Percentiles rank a stretch among this genome's conserved stretches.
Conservation (phyloP, 2,797 vertebrate species). For the Alauda arvensis region DNA sequence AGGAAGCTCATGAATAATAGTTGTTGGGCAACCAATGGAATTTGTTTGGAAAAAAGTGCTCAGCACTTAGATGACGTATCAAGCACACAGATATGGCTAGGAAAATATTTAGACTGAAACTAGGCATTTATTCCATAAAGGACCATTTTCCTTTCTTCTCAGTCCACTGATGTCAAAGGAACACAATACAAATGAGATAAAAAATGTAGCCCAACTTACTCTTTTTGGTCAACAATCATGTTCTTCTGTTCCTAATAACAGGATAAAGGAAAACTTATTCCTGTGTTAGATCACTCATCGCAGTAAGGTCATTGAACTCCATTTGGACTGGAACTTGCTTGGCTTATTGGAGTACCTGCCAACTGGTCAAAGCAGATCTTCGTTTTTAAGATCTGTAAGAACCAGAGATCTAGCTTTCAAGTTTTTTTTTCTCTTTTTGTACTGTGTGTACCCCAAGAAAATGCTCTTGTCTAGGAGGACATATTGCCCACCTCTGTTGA, state of each 20-base stretch:
- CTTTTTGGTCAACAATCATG: conserved; percentile 2
- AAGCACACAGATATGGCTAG: background rate
- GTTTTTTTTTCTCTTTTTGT: background rate
- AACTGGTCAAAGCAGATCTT: background rate
- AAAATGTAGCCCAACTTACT: background rate
- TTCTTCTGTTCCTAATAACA: background rate
- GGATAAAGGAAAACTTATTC: conserved; percentile 2
- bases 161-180: background rate
- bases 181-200: background rate
- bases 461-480: background rate
- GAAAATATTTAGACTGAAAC: background rate
- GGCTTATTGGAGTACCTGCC: background rate
- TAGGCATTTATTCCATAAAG: background rate
- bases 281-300: background rate
- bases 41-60: conserved; percentile 7
- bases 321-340: background rate
- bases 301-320: background rate
- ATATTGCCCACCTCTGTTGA: background rate
- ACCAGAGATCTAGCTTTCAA: background rate
- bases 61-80: background rate
- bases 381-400: background rate
- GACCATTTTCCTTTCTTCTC: background rate
- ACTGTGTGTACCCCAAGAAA: background rate
- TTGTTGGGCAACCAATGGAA: conserved; percentile 14
- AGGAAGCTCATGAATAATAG: background rate